Evolutionary conservation across 1,140 invertebrate genomes (phyloP).

Genomic region (Luehdorfia chinensis): DNA sequence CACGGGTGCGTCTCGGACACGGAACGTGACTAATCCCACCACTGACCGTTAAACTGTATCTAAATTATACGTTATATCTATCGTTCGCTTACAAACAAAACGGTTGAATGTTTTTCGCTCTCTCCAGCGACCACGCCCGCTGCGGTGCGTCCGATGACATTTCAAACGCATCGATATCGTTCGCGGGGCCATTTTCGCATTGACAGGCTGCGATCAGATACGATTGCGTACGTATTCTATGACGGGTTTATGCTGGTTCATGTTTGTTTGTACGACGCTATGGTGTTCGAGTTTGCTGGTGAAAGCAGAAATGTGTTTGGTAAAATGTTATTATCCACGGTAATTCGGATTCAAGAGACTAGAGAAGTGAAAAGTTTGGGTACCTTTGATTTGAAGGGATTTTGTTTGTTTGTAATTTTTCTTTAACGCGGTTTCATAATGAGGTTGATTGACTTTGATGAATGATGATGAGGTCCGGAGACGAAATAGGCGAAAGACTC

Average conservation of each 20-base stretch:
- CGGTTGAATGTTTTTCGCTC: conserved; percentile 2
- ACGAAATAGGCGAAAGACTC: too few species aligned
- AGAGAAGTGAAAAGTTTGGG: too few species aligned
- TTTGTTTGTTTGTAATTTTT: too few species aligned
- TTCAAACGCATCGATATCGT: conserved; percentile 1
- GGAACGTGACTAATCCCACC: neutral
- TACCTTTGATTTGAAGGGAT: too few species aligned
- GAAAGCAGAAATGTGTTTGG: neutral
- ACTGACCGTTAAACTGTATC: conserved; percentile 7
- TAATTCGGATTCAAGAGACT: neutral
- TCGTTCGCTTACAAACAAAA: neutral
- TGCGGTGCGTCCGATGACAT: conserved; percentile 1
- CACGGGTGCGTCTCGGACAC: neutral
- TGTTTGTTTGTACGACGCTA: neutral
- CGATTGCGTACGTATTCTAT: neutral
- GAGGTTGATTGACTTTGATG: too few species aligned
- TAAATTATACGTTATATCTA: conserved; percentile 2
- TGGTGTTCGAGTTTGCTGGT: neutral
- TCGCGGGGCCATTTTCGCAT: neutral
- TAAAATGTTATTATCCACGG: neutral
- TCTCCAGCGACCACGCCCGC: conserved; percentile 1
- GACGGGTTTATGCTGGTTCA: conserved; percentile 3
- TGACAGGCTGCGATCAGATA: conserved; percentile 5
- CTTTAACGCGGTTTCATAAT: too few species aligned
- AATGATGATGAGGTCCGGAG: too few species aligned